A percentile compares a stretch with the other conserved stretches of the same genome.
These are phyloP conservation scores for Tetragonisca angustula DNA, from an alignment of 2,888 invertebrate genomes.

Conservation along the genomic window DNA sequence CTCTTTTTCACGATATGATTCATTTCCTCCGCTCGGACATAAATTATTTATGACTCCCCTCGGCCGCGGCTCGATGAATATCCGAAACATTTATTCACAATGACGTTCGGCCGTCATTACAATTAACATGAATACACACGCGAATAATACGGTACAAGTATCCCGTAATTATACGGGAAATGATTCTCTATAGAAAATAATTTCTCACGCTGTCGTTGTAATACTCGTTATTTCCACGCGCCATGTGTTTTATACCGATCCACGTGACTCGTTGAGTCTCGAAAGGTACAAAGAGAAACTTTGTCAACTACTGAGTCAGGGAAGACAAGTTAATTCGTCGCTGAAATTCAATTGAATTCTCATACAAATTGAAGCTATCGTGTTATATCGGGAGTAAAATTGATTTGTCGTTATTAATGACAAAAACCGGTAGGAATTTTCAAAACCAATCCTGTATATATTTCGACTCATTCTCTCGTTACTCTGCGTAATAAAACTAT, in stretches of 20 bases:
- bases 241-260: not conserved
- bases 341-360: not conserved
- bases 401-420: not conserved
- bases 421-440: not conserved
- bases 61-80: not conserved
- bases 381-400: too few species aligned
- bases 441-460: not conserved
- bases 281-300: not conserved
- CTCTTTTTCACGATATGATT: conserved; percentile 24
- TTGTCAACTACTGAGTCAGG: not conserved
- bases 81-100: not conserved
- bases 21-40: conserved; percentile 32
- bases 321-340: not conserved
- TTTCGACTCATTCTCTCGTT: too few species aligned
- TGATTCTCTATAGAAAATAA: too few species aligned
- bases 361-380: not conserved
- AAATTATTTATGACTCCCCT: conserved; percentile 58
- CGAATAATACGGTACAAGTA: too few species aligned
- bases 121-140: too few species aligned
- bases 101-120: too few species aligned
- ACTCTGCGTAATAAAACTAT: too few species aligned
- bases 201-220: too few species aligned
- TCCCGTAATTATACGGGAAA: too few species aligned
- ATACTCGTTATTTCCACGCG: not conserved
- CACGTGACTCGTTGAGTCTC: not conserved